Conservation (phyloP, 2,113 vertebrate species). For the Hemichromis elongatus region DNA sequence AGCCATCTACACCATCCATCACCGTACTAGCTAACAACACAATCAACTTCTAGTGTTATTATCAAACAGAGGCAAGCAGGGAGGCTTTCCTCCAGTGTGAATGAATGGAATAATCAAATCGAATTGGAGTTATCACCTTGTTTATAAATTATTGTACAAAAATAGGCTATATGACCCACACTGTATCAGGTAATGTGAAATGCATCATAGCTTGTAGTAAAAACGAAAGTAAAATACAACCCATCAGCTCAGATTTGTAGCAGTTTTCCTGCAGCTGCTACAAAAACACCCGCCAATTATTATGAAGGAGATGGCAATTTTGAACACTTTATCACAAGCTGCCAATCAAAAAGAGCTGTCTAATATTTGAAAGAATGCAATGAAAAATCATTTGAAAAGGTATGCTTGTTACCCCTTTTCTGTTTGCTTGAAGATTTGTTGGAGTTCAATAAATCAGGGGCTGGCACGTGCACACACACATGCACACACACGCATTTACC, state of each 20-base stretch:
- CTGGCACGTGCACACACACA: background rate
- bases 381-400: background rate
- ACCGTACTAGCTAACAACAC: constrained; percentile 4
- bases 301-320: background rate
- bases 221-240: background rate
- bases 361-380: background rate
- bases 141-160: background rate
- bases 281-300: background rate
- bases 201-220: background rate
- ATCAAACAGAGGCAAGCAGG: background rate
- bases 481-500: background rate
- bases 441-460: background rate
- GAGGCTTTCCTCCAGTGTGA: background rate
- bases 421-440: background rate
- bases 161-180: background rate
- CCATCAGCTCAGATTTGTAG: background rate
- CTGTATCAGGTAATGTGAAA: background rate
- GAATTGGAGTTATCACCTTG: background rate
- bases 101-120: background rate
- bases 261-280: background rate
- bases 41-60: background rate
- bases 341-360: background rate
- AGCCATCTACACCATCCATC: constrained; percentile 36
- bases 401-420: background rate
- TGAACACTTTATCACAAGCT: background rate